Base-by-base conservation (phyloP, 2,113 vertebrate species). In the Scolopax mira region DNA sequence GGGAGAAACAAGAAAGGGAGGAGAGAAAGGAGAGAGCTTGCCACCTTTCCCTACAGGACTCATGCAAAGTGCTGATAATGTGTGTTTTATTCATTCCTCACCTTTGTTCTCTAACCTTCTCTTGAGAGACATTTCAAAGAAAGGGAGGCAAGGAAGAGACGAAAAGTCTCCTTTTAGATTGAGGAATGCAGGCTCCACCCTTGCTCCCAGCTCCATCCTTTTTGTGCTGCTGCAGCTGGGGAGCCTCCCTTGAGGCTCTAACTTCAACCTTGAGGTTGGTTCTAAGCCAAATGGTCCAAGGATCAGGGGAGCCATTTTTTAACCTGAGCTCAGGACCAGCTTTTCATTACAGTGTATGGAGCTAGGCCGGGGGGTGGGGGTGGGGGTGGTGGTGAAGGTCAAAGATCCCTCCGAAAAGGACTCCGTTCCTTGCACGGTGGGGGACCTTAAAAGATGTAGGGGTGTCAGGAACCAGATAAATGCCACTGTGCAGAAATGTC, bases 131-230 rank as follows among this genome's bases (percentile, higher is more conserved):
- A n/a, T 96, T 97, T 97, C 95, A 97, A 95, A 97, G 95, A 96
- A 96, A 93, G 75, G 91, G 87, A 95, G 95, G 67, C 3, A 18
- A 94, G 91, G 91, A 97, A 95, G 89, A 96, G 95, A 96, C 94
- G 94, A 94, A 88, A 96, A 95, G 95, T 96, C 96, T 96, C 94
- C 94, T 94, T 96, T 97, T 80, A 96, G 93, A 74, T 52, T 94
- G 94, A 94, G 95, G 95, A 96, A 96, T 96, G 96, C 90, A 95
- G 85, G 75, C 94, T 95, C 96, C 96, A 94, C 95, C 96, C 96
- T 96, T 87, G 96, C 95, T 96, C 71, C 91, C 81, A 97, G 96
- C 96, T 89, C 93, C 93, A 93, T 94, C 87, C 52, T 96, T 97
- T 94, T 91, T 88, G 88, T 96, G 93, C 79, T 94, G 82, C 77